Percentiles rank a stretch among this genome's conserved stretches.
phyloP scores from a whole-genome alignment of 2,888 invertebrate species.

The Halictus ligatus region DNA sequence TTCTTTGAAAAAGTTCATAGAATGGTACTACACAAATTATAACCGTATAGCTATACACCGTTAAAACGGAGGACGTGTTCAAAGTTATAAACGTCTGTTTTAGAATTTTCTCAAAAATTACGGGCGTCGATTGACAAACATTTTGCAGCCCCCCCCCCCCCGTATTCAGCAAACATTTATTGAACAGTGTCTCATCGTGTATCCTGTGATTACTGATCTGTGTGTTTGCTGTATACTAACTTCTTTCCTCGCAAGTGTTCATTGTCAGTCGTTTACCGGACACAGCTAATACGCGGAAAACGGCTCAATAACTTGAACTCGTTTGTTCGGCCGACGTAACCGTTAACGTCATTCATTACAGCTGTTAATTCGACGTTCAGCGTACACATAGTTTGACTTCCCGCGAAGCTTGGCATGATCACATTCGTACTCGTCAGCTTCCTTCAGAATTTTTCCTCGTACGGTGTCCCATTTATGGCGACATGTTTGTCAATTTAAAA shows the following conservation, averaged over 20 bases:
- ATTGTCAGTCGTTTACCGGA: slow-evolving; percentile 16
- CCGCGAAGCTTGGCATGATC: neutral
- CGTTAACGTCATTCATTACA: slow-evolving; percentile 37
- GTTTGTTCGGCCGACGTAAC: slow-evolving; percentile 25
- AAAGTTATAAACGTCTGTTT: neutral
- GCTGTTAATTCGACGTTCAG: slow-evolving; percentile 16
- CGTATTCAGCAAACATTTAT: neutral
- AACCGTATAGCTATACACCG: neutral
- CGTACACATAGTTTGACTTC: slow-evolving; percentile 14
- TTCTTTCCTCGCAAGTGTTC: slow-evolving; percentile 19
- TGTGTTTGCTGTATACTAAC: slow-evolving; percentile 4
- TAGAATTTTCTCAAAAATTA: neutral
- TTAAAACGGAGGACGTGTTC: neutral
- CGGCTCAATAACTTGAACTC: slow-evolving; percentile 38
- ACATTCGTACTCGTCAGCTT: neutral
- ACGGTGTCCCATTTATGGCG: neutral
- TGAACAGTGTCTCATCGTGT: neutral
- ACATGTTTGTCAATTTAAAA: neutral
- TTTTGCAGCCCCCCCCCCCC: neutral
- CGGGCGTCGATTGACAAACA: neutral
- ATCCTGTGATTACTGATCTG: neutral
- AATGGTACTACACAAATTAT: neutral
- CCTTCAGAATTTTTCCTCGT: neutral
- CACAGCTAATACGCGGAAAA: slow-evolving; percentile 28
- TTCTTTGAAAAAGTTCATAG: neutral